phyloP scores from a whole-genome alignment of 2,888 invertebrate species.

The Cylindroiulus punctatus region DNA sequence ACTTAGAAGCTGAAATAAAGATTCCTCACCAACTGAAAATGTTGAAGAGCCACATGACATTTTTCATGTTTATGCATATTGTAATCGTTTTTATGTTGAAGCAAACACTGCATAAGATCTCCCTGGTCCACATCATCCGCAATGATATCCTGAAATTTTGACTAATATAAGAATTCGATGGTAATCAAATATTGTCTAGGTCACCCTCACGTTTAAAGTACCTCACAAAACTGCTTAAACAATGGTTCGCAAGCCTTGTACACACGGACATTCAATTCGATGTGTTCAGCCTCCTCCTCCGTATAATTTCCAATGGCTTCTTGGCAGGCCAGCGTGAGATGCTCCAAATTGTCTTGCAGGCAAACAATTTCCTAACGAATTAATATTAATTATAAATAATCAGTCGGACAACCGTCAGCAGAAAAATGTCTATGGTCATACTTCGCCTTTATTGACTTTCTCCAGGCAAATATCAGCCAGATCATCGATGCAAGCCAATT shows the following conservation, averaged over 20 bases:
- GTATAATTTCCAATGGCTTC: conserved; percentile 84
- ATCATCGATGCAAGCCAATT: conserved; percentile 87
- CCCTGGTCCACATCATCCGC: conserved; percentile 75
- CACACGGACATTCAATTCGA: conserved; percentile 89
- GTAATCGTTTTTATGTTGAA: conserved; percentile 88
- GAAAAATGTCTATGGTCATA: conserved; percentile 58
- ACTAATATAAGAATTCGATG: conserved; percentile 35
- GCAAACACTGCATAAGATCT: conserved; percentile 93
- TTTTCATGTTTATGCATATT: conserved; percentile 81
- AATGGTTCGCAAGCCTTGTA: conserved; percentile 82
- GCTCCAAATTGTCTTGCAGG: conserved; percentile 75
- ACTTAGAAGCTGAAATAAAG: too few species aligned
- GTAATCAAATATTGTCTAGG: background rate
- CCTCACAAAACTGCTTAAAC: conserved; percentile 80
- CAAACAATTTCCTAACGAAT: conserved; percentile 81
- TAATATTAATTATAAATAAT: too few species aligned
- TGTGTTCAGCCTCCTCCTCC: conserved; percentile 86
- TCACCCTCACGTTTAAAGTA: conserved; percentile 55
- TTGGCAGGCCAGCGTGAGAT: conserved; percentile 71
- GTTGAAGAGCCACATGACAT: conserved; percentile 93
- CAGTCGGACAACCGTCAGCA: background rate
- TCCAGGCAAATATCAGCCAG: conserved; percentile 84
- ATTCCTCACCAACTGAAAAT: conserved; percentile 81
- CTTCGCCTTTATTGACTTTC: conserved; percentile 84
- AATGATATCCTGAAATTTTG: conserved; percentile 60